Base-by-base conservation (phyloP, 2,797 vertebrate genomes). In the Rhinella marina region DNA sequence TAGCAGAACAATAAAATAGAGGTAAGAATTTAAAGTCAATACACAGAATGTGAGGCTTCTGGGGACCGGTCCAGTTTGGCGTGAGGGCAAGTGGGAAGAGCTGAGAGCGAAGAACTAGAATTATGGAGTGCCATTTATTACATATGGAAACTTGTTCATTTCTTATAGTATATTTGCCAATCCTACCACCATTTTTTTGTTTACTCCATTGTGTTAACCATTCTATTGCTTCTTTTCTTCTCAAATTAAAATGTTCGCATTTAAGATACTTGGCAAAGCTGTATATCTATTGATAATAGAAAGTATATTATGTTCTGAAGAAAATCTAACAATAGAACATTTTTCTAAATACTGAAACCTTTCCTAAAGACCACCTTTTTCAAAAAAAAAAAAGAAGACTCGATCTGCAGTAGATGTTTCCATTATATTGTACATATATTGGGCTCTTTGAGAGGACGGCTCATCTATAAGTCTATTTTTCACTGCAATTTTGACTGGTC, bases 1-100 rank as follows among this genome's bases (percentile, higher is more conserved):
- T 29, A 83, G 72, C 59, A 87, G 80, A 82, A 77, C 81, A 87
- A 77, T 77, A 87, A 66, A 87, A 23, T 27, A 48, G 41, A 82
- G 57, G 56, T 50, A 87, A 56, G 57, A 87, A 83, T 77, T 77
- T 62, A 87, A 82, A 81, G 54, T 16, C 41, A 82, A 78, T 61
- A 50, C 81, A 66, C 41, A 83, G 66, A 54, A 82, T 17, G 19
- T 27, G 52, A 76, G 70, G 27, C 48, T 82, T 59, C 32, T 75
- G 62, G 61, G 29, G 25, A 54, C 25, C 23, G 21, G 25, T 62
- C 80, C 81, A 75, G 56, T 13, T 83, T 73, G 72, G 70, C 80
- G 27, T 41, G 52, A 87, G 57, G 16, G 52, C 66, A 73, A 81
- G 59, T 79, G 25, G 25, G 68, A 81, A 32, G 66, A 16, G 14